Base-by-base conservation (phyloP, 2,113 vertebrate species). In the Coturnix japonica region DNA sequence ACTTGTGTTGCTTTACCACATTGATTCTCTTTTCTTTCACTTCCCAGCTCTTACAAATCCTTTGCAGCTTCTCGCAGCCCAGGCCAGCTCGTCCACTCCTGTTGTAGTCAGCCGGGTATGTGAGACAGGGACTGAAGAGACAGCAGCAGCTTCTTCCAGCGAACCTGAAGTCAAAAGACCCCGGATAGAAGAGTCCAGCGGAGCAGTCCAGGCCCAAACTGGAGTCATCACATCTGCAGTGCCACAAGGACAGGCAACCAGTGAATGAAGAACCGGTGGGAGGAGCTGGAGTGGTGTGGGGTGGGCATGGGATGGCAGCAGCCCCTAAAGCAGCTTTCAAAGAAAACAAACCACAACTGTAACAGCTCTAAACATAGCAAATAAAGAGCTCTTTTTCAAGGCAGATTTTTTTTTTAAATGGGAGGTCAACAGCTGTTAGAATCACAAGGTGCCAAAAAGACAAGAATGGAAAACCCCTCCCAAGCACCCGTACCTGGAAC, bases 61-160 rank as follows among this genome's bases (percentile, higher is more conserved):
- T 64, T 97, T 99, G 94, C 99, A 99, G 97, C 99, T 99, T 81
- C 95, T 99, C 43, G 99, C 99, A 11, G 98, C 99, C 61, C 99
- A 99, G 97, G 99, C 99, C 13, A 99, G 99, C 90, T 99, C 98
- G 0, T 99, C 99, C 56, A 97, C 98, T 10, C 99, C 99, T 0
- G 99, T 99, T 70, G 96, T 99, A 75, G 98, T 99, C 95, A 98
- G 97, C 94, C 97, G 98, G 53, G 98, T 97, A 17, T 95, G 97
- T 12, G 97, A 97, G 76, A 86, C 97, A 13, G 98, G 97, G 77
- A 79, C 89, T 0, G 98, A 98, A 72, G 97, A 96, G 25, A 81
- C 96, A 2, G 85, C 97, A 1, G 90, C 97, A 46, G 75, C 91
- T 9, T 91, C 95, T n/a, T 84, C 87, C 4, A 97, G 95, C 12